Base-by-base conservation (phyloP, 2,888 invertebrate genomes). In the Drosophila cognata region DNA sequence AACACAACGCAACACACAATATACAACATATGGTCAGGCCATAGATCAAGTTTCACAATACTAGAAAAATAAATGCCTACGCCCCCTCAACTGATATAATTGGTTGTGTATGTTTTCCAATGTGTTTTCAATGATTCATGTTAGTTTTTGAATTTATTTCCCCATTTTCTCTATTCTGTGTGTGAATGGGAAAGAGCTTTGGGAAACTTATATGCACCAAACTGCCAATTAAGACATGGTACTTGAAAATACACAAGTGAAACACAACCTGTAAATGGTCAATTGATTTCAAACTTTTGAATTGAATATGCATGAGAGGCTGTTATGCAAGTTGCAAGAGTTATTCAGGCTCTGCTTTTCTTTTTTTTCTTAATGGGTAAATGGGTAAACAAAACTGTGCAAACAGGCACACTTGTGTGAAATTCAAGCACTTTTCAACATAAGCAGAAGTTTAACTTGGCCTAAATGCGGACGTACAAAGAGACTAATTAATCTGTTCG, bases 71-170 rank as follows among this genome's bases (percentile, higher is more conserved):
- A 36, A 21, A 55, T 57, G 65, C 52, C 56, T 52, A 59, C 56
- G 48, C 58, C 48, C 64, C 60, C 79, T 25, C 69, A 57, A 67
- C 89, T 74, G 72, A 67, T 79, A 77, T 89, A 85, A 85, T 89
- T 89, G 89, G 78, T 71, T 70, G 73, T 87, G 80, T 80, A 11
- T 55, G 3, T 29, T 29, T 74, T 71, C 67, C 71, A 77, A 71
- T 84, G 73, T 55, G 7, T 89, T 85, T 68, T 89, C 85, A 82
- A 82, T 89, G 85, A 86, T 86, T 89, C 90, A 86, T 86, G 67
- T 59, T 69, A 61, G 59, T 76, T 88, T 46, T 86, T 75, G 77
- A 89, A 80, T 89, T 89, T 78, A 74, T 78, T 78, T 75, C 73
- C 51, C 52, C 28, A 46, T 29, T 51, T 62, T 46, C 8, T 43